Percentiles rank a stretch among this genome's conserved stretches.
Conservation (phyloP, 2,113 vertebrate species). For the Phalacrocorax brasilianus region DNA sequence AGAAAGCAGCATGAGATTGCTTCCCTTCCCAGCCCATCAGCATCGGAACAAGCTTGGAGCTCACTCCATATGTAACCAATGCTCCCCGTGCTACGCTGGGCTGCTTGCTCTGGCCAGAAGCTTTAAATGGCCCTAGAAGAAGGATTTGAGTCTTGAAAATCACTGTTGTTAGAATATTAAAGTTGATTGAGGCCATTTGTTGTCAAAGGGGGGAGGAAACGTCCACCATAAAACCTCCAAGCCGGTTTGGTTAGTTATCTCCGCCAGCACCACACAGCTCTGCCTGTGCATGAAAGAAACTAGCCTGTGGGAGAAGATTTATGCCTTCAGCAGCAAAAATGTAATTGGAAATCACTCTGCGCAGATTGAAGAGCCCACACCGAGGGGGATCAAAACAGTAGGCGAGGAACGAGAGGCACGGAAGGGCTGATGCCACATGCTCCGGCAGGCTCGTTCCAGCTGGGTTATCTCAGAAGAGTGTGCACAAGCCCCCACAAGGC, state of each 20-base stretch:
- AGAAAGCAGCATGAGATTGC: neutral
- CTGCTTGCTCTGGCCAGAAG: neutral
- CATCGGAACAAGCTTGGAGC: neutral
- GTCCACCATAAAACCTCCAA: neutral
- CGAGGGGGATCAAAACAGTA: neutral
- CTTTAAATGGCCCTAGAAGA: neutral
- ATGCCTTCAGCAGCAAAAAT: neutral
- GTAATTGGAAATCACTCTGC: conserved; percentile 10
- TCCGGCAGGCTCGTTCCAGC: neutral
- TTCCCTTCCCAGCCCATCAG: neutral
- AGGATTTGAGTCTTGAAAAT: neutral
- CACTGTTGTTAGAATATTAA: neutral
- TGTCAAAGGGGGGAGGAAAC: neutral
- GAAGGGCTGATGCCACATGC: neutral
- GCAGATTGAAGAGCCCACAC: neutral
- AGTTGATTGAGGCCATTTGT: conserved; percentile 1
- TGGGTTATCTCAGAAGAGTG: neutral
- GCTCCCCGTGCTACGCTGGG: neutral
- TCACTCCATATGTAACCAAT: neutral
- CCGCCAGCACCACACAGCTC: neutral
- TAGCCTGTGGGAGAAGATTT: neutral
- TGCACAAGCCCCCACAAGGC: neutral
- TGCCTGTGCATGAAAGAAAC: neutral
- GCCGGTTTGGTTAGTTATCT: neutral
- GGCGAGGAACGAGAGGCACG: neutral